Evolutionary conservation across 2,797 vertebrate species (phyloP).

Genomic region (Echiichthys vipera): DNA sequence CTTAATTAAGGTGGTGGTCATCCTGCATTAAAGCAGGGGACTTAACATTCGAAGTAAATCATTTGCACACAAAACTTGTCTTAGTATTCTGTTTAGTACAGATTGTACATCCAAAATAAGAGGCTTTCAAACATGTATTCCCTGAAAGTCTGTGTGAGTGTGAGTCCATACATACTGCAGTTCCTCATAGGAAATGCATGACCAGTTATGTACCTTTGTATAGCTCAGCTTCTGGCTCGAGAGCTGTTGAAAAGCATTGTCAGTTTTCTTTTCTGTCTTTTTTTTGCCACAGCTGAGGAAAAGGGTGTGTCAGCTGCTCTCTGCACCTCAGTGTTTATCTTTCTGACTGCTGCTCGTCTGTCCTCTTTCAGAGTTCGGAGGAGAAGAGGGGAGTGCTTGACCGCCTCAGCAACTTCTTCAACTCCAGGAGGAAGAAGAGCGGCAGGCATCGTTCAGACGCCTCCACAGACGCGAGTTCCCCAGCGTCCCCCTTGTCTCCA

Average conservation of each 20-base stretch:
- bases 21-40: no score
- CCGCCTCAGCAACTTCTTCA: conserved; percentile 80
- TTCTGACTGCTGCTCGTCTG: conserved; percentile 20
- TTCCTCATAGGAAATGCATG: not conserved
- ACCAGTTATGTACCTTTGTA: not conserved
- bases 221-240: not conserved
- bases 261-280: not conserved
- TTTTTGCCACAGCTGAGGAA: not conserved
- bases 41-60: no score
- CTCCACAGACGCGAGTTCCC: conserved; percentile 24
- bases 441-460: conserved; percentile 52
- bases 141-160: not conserved
- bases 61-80: no score
- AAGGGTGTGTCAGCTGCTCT: conserved; percentile 5
- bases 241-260: not conserved
- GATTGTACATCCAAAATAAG: no score
- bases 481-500: conserved; percentile 58
- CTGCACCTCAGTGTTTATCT: conserved; percentile 19
- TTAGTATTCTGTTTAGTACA: no score
- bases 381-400: conserved; percentile 75
- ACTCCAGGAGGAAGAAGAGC: conserved; percentile 69
- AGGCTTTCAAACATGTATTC: no score
- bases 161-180: not conserved
- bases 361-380: conserved; percentile 70
- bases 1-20: no score